Evolutionary conservation across 2,113 vertebrate genomes (phyloP).

Genomic region (Lynx canadensis): DNA sequence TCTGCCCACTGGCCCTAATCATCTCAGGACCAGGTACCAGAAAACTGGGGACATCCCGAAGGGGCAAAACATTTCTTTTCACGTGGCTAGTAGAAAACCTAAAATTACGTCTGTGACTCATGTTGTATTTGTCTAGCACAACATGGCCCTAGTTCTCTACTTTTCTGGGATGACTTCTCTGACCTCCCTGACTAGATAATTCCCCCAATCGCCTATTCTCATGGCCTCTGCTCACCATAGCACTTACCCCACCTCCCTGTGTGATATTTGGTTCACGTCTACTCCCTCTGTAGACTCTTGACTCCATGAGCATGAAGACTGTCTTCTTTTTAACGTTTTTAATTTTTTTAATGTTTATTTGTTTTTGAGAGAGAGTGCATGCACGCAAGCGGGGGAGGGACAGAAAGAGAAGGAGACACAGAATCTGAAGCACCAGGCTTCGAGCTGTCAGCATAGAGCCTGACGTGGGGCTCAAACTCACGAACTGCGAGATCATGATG

Average conservation of each 20-base stretch:
- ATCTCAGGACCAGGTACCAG: background rate
- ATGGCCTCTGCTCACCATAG: too few species aligned
- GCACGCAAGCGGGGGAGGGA: too few species aligned
- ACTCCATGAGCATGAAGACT: too few species aligned
- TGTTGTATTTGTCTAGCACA: background rate
- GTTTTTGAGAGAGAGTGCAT: too few species aligned
- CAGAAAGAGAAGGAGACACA: too few species aligned
- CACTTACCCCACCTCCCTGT: accelerated
- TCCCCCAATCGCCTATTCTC: background rate
- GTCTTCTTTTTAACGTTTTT: too few species aligned
- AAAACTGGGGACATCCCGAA: background rate
- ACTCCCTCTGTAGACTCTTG: background rate
- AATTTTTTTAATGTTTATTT: too few species aligned
- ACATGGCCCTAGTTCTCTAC: too few species aligned
- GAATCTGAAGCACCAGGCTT: too few species aligned
- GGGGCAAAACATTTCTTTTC: background rate
- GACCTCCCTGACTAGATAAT: background rate
- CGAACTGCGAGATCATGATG: too few species aligned
- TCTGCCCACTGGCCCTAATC: background rate
- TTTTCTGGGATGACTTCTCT: background rate
- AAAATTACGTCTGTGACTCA: background rate
- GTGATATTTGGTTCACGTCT: background rate
- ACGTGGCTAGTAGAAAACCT: background rate
- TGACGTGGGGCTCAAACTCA: too few species aligned
- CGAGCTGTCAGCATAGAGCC: too few species aligned